Base-by-base conservation (phyloP, 2,888 invertebrate genomes). In the Agonopterix heracliana region DNA sequence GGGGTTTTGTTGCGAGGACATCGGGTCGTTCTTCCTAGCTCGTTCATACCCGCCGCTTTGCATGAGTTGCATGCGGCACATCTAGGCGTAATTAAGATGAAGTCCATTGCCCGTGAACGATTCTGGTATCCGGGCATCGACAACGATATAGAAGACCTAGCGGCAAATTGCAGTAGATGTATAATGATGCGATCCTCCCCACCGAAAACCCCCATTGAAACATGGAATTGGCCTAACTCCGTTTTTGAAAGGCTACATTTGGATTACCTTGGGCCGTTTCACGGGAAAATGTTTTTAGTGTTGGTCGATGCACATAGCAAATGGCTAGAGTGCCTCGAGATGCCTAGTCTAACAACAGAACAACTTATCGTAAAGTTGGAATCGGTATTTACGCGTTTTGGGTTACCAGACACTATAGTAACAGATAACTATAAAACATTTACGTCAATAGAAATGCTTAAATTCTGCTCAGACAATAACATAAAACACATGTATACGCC, bases 21-120 rank as follows among this genome's bases (percentile, higher is more conserved):
- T 34, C 9, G 49, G 14, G 40, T 50, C 0, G 44, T 50, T 3
- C n/a, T 50, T 2, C 49, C 46, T 2, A 9, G 2, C 12, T 9
- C 8, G 3, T 34, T 44, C 4, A 45, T 43, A 5, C 46, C 26
- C 9, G 9, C n/a, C 1, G 38, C 46, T 2, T 9, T 50, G 9
- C 9, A 42, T 0, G 53, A 54, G 35, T 10, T 55, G n/a, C 54
- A 57, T 12, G 43, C 14, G 1, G 46, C 49, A 0, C 56, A 54
- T 34, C 9, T 46, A 5, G 49, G 49, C 14, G 13, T 50, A 7
- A 43, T 46, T 3, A 36, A 36, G 4, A 50, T 50, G 49, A 50
- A 50, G 10, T 26, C 35, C 14, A 50, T 46, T 2, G 43, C 49
- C 4, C 41, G 49, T 1, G n/a, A n/a, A 8, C 44, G 45, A 36